Conservation (phyloP, 1,140 invertebrate genomes). For the Euwallacea fornicatus region DNA sequence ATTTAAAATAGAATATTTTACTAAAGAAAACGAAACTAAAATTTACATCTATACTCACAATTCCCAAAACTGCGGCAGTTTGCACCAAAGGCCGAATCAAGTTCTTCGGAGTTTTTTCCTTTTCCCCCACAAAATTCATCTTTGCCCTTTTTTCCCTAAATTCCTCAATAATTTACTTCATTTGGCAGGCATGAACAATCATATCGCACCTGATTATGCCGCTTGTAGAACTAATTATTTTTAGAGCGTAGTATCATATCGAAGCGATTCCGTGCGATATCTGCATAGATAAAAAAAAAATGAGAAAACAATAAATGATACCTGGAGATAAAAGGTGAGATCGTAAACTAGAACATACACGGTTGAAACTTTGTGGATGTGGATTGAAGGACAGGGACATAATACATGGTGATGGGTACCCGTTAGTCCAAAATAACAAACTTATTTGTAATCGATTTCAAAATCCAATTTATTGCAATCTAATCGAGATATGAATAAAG, state of each 20-base stretch:
- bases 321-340: background rate
- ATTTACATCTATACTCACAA: conserved; percentile 17
- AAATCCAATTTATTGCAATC: no score
- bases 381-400: no score
- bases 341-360: background rate
- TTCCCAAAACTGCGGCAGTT: conserved; percentile 35
- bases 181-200: no score
- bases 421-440: no score
- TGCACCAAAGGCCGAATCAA: conserved; percentile 29
- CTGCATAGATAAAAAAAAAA: background rate
- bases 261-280: background rate
- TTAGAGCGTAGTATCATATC: conserved; percentile 1
- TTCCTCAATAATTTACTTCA: background rate
- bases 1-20: no score
- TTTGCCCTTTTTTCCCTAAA: background rate
- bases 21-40: no score
- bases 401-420: no score
- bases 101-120: background rate
- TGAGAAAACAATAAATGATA: background rate
- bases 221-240: conserved; percentile 10
- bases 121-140: conserved; percentile 1
- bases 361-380: no score
- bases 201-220: background rate
- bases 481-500: no score
- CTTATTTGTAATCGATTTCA: no score